Percentiles rank a stretch among this genome's conserved stretches.
Evolutionary conservation across 2,797 vertebrate species (phyloP).

Genomic region (Pipistrellus nathusii): DNA sequence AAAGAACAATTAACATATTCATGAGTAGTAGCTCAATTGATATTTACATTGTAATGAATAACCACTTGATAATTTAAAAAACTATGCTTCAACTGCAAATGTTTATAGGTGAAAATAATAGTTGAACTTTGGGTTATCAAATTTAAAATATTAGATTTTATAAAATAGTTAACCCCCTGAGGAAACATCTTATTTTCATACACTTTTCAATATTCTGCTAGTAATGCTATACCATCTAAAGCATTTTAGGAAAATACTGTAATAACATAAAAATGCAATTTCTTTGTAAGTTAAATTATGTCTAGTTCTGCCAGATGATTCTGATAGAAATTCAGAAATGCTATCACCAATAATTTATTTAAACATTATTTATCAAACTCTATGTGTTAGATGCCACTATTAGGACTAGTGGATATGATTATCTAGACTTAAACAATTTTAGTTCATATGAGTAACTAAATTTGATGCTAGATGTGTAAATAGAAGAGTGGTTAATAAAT

Average conservation of each 20-base stretch:
- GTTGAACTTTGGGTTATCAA: conserved; percentile 46
- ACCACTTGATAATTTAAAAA: conserved; percentile 70
- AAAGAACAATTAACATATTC: conserved; percentile 72
- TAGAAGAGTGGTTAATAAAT: background rate
- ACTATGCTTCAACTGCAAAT: conserved; percentile 40
- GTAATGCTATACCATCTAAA: background rate
- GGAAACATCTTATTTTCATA: conserved; percentile 55
- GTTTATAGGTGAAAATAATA: conserved; percentile 56
- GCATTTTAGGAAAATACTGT: background rate
- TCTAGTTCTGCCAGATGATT: background rate
- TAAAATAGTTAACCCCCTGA: conserved; percentile 16
- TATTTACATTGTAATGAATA: conserved; percentile 60
- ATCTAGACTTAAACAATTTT: conserved; percentile 1
- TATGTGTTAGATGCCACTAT: background rate
- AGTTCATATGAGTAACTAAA: conserved; percentile 26
- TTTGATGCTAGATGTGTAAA: background rate
- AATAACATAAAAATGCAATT: conserved; percentile 23
- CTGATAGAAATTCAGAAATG: conserved; percentile 20
- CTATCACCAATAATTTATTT: background rate
- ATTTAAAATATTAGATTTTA: conserved; percentile 55
- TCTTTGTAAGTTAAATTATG: background rate
- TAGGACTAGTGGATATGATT: background rate
- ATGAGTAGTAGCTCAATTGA: conserved; percentile 68
- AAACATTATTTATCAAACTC: conserved; percentile 1
- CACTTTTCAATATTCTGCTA: background rate